Base-by-base conservation (phyloP, 2,888 invertebrate genomes). In the Tenthredo livida region DNA sequence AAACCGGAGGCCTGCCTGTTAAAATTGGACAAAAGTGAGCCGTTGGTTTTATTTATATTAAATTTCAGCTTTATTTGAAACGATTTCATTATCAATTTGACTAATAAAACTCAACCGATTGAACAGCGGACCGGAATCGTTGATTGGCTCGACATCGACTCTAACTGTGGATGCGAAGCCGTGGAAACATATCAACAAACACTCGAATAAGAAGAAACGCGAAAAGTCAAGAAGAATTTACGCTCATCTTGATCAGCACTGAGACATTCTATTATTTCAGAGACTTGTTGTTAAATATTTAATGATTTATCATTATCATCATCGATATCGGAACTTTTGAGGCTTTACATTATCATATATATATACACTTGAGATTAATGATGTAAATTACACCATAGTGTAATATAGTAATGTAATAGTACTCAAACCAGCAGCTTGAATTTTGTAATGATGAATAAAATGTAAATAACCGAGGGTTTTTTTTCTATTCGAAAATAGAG, bases 191-290 rank as follows among this genome's bases (percentile, higher is more conserved):
- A 95, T 96, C 92, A 97, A 97, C 93, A 97, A 96, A 93, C 97
- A 98, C 92, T 96, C 96, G 50, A 98, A 99, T 92, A 97, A 97
- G 91, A 97, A 98, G 88, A 98, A 98, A 92, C 96, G 97, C 86
- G 98, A 99, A 92, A 99, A 99, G 93, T 93, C 98, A n/a, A 95
- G 99, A 90, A 95, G 97, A 91, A 95, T 97, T 54, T 98, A 97
- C 93, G 95, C 96, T 65, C 96, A 98, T 94, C 95, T 98, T 84
- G 98, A 99, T 93, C 95, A 97, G 92, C 97, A 97, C 93, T 97
- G 91, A 94, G 85, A 25, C 17, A 29, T 70, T 80, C 40, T 40
- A 40, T 37, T n/a, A 61, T 7, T 78, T 40, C 4, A 61, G 50
- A 61, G 40, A 58, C 21, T 80, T 61, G 58, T 80, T 61, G 50